Evolutionary conservation across 2,797 vertebrate genomes (phyloP).

Genomic region (Fistularia tabacaria): DNA sequence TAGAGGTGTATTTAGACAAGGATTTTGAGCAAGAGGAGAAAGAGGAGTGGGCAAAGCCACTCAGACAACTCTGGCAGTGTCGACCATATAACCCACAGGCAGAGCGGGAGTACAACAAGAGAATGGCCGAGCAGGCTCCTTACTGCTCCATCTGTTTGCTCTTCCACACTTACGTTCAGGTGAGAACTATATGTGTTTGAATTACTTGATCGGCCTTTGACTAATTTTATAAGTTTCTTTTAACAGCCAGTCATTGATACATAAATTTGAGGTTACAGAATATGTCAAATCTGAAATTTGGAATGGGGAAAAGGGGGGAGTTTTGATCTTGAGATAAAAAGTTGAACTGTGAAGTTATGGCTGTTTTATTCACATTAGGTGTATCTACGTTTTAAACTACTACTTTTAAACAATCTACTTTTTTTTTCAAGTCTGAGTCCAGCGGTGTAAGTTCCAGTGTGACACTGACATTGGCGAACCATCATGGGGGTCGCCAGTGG

Average conservation of each 20-base stretch:
- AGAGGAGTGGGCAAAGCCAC: conserved; percentile 89
- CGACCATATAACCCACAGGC: conserved; percentile 81
- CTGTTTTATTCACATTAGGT: no score
- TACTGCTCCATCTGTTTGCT: conserved; percentile 93
- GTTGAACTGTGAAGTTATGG: no score
- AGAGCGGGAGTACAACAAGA: conserved; percentile 87
- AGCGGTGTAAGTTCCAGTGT: conserved; percentile 63
- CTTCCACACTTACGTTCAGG: conserved; percentile 88
- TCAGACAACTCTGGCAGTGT: conserved; percentile 91
- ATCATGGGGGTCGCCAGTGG: conserved; percentile 71
- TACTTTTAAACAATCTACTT: no score
- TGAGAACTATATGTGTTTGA: conserved; percentile 37
- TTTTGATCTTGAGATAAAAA: no score
- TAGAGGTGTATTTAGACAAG: conserved; percentile 77
- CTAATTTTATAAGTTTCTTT: no score
- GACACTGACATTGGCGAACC: conserved; percentile 42
- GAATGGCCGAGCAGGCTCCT: conserved; percentile 83
- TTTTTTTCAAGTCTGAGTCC: conserved; percentile 76
- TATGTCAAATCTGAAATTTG: no score
- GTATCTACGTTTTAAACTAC: no score
- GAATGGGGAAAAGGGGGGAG: no score
- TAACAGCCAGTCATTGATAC: neutral
- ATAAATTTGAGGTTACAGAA: neutral
- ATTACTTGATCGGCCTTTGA: no score
- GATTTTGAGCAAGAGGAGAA: conserved; percentile 79